Conservation (phyloP, 2,888 invertebrate genomes). For the Cerceris ruficornis region DNA sequence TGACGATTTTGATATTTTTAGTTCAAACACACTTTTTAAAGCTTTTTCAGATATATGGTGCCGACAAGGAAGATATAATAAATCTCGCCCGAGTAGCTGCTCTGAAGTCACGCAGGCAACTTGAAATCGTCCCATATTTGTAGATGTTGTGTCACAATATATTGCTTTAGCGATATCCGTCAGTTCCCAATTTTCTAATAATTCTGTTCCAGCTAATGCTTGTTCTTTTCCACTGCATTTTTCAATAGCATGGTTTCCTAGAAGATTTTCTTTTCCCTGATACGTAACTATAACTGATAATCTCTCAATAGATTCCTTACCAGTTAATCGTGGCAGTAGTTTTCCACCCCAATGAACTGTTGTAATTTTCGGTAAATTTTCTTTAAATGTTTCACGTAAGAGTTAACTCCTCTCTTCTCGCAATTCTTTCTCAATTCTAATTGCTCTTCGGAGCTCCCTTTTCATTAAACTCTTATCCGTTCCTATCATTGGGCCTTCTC, state of each 20-base stretch:
- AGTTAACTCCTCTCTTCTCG: background rate
- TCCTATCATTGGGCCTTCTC: too few species aligned
- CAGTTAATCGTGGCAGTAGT: constrained; percentile 6
- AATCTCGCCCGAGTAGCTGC: constrained; percentile 56
- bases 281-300: constrained; percentile 7
- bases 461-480: too few species aligned
- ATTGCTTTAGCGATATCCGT: constrained; percentile 13
- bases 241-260: constrained; percentile 8
- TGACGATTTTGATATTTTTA: constrained; percentile 27
- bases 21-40: constrained; percentile 33
- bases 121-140: constrained; percentile 23
- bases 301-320: constrained; percentile 12
- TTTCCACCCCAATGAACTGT: constrained; percentile 12
- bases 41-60: constrained; percentile 67
- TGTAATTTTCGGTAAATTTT: background rate
- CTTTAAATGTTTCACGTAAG: background rate
- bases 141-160: constrained; percentile 9
- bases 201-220: background rate
- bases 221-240: background rate
- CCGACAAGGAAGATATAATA: constrained; percentile 66
- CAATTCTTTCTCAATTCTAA: too few species aligned
- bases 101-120: constrained; percentile 60
- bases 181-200: constrained; percentile 16
- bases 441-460: background rate
- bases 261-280: constrained; percentile 6